These are phyloP conservation scores for Stegodyphus dumicola DNA, from an alignment of 1,140 invertebrate species.

Conservation along the genomic window DNA sequence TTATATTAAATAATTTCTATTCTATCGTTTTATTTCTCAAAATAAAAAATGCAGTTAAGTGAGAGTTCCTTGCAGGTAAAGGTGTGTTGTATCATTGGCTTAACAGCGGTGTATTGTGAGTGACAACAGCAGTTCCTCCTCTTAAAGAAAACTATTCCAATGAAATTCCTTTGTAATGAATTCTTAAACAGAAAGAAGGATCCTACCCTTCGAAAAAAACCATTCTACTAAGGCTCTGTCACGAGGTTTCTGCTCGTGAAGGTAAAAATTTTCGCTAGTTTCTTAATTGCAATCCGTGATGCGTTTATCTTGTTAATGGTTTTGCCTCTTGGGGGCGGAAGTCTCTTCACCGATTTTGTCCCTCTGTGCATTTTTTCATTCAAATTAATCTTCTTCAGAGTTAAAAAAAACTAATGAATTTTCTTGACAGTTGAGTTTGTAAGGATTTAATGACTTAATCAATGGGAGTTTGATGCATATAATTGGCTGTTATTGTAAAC, in stretches of 20 bases:
- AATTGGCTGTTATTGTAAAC: slow-evolving; percentile 36
- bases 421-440: slow-evolving; percentile 42
- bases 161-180: too few species aligned
- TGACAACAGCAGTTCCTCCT: too few species aligned
- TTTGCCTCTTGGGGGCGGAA: slow-evolving; percentile 18
- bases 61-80: too few species aligned
- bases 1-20: too few species aligned
- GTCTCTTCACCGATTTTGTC: slow-evolving; percentile 15
- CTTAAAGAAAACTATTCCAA: too few species aligned
- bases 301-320: slow-evolving; percentile 22
- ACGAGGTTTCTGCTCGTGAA: neutral
- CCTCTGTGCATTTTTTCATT: slow-evolving; percentile 37
- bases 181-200: too few species aligned
- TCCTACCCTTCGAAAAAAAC: neutral
- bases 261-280: slow-evolving; percentile 38
- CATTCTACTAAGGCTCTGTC: neutral
- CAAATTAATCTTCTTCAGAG: slow-evolving; percentile 47
- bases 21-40: too few species aligned
- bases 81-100: too few species aligned
- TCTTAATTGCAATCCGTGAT: slow-evolving; percentile 43
- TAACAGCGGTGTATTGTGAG: too few species aligned
- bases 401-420: slow-evolving; percentile 52
- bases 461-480: slow-evolving; percentile 46
- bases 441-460: slow-evolving; percentile 55
- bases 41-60: too few species aligned